Evolutionary conservation across 2,888 invertebrate species (phyloP), one percentile per base, ranked within the genome.

Genomic region (Microplitis manilae): DNA sequence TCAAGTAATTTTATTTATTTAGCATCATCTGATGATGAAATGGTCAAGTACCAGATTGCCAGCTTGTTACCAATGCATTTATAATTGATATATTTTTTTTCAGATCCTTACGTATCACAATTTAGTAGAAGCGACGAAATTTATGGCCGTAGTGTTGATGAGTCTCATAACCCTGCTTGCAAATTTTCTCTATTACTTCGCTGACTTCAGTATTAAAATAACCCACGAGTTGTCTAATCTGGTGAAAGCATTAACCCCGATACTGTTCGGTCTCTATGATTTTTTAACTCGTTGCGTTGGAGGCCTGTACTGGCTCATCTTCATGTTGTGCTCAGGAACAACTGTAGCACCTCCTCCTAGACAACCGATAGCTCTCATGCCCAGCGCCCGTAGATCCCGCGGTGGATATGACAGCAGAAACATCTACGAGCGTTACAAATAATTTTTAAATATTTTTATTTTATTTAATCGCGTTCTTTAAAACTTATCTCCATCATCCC

Each of bases 251-350:
- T 76, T 84, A 5, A 89, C 89, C 7, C 90, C 90, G n/a, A 83
- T 90, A 65, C 78, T 87, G 5, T 79, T 90, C 74, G 87, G 86
- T 5, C 76, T 86, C n/a, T 85, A 88, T 61, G 88, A 90, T 72
- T 86, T 89, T 76, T 79, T 90, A 69, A 81, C 86, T 17, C 90
- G 87, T 83, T 86, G 87, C 76, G 83, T 90, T n/a, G 88, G 87
- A 38, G 90, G 90, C 20, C 84, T 90, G 65, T 89, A 88, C 81
- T 87, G 90, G 84, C 83, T 90, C 65, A 79, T 90, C 59, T 86
- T 86, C 69, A 85, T 88, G 83, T 61, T 90, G 62, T 85, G 86
- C 83, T 80, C 81, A 64, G 83, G 84, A 72, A 70, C 64, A 6
- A 69, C 30, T 70, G 68, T 77, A 30, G 67, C 64, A 61, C 70